Base-by-base conservation (phyloP, 2,113 vertebrate genomes). In the Carassius auratus region DNA sequence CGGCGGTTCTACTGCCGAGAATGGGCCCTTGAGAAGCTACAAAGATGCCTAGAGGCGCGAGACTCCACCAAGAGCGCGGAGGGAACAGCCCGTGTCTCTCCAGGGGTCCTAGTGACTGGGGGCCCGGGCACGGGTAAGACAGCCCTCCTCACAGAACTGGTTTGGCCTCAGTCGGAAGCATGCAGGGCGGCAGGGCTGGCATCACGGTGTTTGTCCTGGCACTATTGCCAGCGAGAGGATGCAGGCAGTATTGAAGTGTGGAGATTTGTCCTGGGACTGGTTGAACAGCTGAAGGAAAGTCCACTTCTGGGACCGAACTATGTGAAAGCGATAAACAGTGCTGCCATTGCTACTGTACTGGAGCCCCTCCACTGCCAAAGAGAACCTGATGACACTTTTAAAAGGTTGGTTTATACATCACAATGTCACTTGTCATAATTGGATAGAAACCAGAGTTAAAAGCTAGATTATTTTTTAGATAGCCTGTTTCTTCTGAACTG, bases 11-110 rank as follows among this genome's bases (percentile, higher is more conserved):
- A 93, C 88, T 95, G 96, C 88, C 94, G 96, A 73, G 95, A 96
- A 92, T 96, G 96, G 95, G 95, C 95, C 76, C 92, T 96, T 87
- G 94, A 93, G 30, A 95, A 95, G 91, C 87, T 96, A 80, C 90
- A 91, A 45, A 92, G 86, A 88, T 93, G 92, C 85, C 90, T 96
- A 89, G 94, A 94, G 1, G 74, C 88, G 7, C 90, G 94, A 14
- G 83, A 89, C 0, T 15, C 85, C 6, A 55, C 90, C 0, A 90
- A 91, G 30, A 52, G 79, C 4, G 4, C 12, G 19, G 73, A 66
- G 38, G 79, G 73, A 33, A 30, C 42, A 0, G 48, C 83, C 2
- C 83, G 77, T 59, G 15, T 36, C 3, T 86, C 86, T 1, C 87
- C 90, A 1, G 94, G 96, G 13, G 83, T 96, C 23, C 90, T 96